Conservation (phyloP, 2,888 invertebrate genomes). For the Eupithecia tripunctaria region DNA sequence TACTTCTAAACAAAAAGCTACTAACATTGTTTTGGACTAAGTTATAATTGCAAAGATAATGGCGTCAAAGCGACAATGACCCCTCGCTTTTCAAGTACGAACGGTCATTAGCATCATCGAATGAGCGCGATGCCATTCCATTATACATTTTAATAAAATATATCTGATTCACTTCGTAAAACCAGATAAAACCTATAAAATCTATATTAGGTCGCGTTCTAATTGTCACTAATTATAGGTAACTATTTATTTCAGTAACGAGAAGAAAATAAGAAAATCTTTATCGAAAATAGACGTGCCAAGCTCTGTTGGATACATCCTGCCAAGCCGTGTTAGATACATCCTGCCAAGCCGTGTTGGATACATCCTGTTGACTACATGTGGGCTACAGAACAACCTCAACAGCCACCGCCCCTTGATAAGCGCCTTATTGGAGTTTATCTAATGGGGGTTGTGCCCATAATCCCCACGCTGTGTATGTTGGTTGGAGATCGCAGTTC, state of each 20-base stretch:
- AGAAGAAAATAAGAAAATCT: neutral
- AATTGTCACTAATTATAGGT: neutral
- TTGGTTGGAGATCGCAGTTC: too few species aligned
- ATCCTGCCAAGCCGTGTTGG: neutral
- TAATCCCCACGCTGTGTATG: too few species aligned
- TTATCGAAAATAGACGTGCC: neutral
- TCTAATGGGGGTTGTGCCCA: too few species aligned
- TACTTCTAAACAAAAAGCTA: neutral
- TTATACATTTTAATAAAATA: slow-evolving; percentile 40
- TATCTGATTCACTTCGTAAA: slow-evolving; percentile 32
- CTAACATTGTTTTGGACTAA: slow-evolving; percentile 44
- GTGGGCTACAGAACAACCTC: neutral
- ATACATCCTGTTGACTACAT: neutral
- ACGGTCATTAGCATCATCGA: slow-evolving; percentile 65
- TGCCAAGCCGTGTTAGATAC: neutral
- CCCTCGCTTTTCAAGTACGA: slow-evolving; percentile 73
- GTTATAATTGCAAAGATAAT: slow-evolving; percentile 71
- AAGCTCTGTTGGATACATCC: too few species aligned
- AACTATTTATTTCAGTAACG: neutral
- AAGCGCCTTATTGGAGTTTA: too few species aligned
- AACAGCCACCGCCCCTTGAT: too few species aligned
- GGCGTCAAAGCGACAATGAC: slow-evolving; percentile 74
- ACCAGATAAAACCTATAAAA: slow-evolving; percentile 19
- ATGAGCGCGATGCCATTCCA: slow-evolving; percentile 46
- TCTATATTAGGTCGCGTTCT: neutral